Percentiles rank a stretch among this genome's conserved stretches.
These are phyloP conservation scores for Drosophila fungiperda DNA, from an alignment of 2,888 invertebrate genomes.

Conservation along the genomic window DNA sequence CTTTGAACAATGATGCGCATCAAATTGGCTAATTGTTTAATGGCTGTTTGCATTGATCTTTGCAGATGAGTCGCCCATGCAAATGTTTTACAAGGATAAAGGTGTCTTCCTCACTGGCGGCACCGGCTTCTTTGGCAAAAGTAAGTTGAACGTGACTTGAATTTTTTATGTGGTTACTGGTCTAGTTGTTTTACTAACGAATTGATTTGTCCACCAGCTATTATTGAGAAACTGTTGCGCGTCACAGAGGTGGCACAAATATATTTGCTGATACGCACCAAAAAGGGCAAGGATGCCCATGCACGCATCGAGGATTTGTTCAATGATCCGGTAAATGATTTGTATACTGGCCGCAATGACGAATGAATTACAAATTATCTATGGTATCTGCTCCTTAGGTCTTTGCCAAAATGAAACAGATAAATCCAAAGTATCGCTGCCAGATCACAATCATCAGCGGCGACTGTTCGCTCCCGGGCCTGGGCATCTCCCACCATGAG, in stretches of 20 bases:
- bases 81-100: slow-evolving; percentile 88
- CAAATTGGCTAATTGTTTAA: slow-evolving; percentile 80
- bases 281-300: slow-evolving; percentile 89
- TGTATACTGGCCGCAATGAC: background rate
- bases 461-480: slow-evolving; percentile 83
- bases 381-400: slow-evolving; percentile 54
- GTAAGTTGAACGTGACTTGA: slow-evolving; percentile 76
- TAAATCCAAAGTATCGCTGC: slow-evolving; percentile 81
- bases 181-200: slow-evolving; percentile 7
- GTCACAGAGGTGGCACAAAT: slow-evolving; percentile 87
- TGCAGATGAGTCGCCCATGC: slow-evolving; percentile 85
- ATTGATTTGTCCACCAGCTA: slow-evolving; percentile 83
- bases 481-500: slow-evolving; percentile 84
- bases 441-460: slow-evolving; percentile 85
- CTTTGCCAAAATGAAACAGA: slow-evolving; percentile 78
- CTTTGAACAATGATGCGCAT: slow-evolving; percentile 70
- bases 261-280: slow-evolving; percentile 87
- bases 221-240: slow-evolving; percentile 88
- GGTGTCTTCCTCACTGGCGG: slow-evolving; percentile 88
- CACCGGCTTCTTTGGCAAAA: slow-evolving; percentile 86
- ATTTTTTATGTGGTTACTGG: slow-evolving; percentile 31
- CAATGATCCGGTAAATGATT: slow-evolving; percentile 87
- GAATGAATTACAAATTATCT: background rate
- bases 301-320: slow-evolving; percentile 90
- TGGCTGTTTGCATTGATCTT: slow-evolving; percentile 80